A percentile compares a stretch with the other conserved stretches of the same genome.
These are phyloP conservation scores for Ormyrus labotus DNA, from an alignment of 2,888 invertebrate species.

Conservation along the genomic window DNA sequence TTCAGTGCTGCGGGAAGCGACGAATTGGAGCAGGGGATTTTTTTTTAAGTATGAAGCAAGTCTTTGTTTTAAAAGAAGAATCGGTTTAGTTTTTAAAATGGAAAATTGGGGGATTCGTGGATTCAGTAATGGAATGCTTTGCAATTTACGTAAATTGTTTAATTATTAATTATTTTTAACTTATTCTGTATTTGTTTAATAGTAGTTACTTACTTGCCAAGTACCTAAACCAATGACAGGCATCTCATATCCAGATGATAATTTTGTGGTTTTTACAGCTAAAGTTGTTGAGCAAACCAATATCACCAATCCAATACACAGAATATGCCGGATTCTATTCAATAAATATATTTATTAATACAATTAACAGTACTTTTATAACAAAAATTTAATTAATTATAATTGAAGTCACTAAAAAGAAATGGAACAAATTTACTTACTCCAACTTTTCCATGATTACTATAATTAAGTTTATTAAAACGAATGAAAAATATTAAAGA, in stretches of 20 bases:
- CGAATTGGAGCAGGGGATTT: no score
- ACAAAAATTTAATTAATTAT: no score
- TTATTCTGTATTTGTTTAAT: neutral
- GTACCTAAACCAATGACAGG: slow-evolving; percentile 54
- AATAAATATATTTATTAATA: neutral
- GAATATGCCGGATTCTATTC: no score
- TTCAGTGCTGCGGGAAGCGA: no score
- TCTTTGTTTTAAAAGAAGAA: neutral
- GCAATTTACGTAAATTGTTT: neutral
- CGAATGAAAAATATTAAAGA: no score
- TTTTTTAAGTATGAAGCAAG: neutral
- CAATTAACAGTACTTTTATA: no score
- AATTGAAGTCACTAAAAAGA: no score
- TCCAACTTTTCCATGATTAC: no score
- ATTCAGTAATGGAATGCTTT: no score
- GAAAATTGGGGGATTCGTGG: no score
- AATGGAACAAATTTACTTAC: neutral
- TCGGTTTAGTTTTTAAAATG: no score
- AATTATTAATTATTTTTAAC: neutral
- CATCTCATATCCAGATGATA: slow-evolving; percentile 54
- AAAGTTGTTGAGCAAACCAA: neutral
- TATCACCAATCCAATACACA: neutral
- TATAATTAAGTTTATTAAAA: no score
- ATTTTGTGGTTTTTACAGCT: slow-evolving; percentile 39
- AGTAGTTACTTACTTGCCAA: slow-evolving; percentile 48